phyloP scores from a whole-genome alignment of 2,888 invertebrate species.

The Protodeltote pygarga region DNA sequence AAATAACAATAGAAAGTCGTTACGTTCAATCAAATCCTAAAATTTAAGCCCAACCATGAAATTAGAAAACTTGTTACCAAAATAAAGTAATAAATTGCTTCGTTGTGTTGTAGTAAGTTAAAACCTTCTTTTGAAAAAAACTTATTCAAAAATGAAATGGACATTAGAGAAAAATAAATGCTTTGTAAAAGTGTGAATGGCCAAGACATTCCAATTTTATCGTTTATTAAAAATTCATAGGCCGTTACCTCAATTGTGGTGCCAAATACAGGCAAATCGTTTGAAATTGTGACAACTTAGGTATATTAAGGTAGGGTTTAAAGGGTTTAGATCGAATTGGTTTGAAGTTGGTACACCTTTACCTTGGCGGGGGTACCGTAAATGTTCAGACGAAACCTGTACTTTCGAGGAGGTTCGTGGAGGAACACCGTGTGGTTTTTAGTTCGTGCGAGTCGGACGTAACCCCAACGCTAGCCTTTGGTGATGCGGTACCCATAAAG shows the following conservation, averaged over 20 bases:
- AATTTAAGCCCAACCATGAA: constrained; percentile 22
- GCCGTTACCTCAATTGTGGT: background rate
- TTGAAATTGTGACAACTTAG: constrained; percentile 11
- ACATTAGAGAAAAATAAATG: background rate
- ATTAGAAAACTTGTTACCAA: constrained; percentile 22
- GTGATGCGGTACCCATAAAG: too few relatives aligned
- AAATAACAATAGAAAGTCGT: constrained; percentile 41
- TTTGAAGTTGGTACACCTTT: too few relatives aligned
- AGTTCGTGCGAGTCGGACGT: too few relatives aligned
- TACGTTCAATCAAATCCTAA: background rate
- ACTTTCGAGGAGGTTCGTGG: too few relatives aligned
- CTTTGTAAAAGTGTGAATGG: background rate
- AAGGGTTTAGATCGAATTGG: constrained; percentile 7
- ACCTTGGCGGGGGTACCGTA: too few relatives aligned
- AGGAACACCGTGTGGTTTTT: too few relatives aligned
- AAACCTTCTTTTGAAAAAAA: constrained; percentile 5
- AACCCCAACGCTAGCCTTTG: too few relatives aligned
- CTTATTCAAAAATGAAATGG: background rate
- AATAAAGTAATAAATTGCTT: constrained; percentile 6
- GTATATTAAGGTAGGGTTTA: constrained; percentile 11
- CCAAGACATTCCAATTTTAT: background rate
- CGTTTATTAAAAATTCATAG: background rate
- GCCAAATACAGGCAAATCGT: background rate
- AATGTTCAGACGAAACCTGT: too few relatives aligned
- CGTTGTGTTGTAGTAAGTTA: background rate